A percentile compares a stretch with the other conserved stretches of the same genome.
These are phyloP conservation scores for Sparus aurata DNA, from an alignment of 2,797 vertebrate species.

Conservation along the genomic window DNA sequence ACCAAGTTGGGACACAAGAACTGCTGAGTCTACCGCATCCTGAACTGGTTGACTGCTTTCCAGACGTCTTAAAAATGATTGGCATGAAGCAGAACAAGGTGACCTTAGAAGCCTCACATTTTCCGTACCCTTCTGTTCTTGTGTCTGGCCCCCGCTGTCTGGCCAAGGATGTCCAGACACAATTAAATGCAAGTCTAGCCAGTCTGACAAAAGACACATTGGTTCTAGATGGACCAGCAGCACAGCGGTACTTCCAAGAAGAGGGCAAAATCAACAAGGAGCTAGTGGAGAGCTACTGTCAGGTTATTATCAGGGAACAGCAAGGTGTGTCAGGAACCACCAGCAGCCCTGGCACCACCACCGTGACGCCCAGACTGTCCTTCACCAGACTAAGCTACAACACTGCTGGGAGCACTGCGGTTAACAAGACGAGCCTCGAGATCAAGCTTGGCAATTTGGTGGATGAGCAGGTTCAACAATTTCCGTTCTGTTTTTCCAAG, in stretches of 20 bases:
- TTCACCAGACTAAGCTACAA: background rate
- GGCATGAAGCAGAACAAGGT: constrained; percentile 48
- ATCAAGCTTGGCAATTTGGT: constrained; percentile 54
- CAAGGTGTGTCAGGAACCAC: background rate
- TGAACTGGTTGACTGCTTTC: constrained; percentile 68
- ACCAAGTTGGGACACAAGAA: constrained; percentile 45
- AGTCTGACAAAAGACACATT: constrained; percentile 37
- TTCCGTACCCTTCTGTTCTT: constrained; percentile 49
- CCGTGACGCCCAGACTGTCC: background rate
- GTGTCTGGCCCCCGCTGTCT: constrained; percentile 66
- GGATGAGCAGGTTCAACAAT: constrained; percentile 54
- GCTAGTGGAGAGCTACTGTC: constrained; percentile 54
- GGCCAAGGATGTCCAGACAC: constrained; percentile 44
- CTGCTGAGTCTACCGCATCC: constrained; percentile 44
- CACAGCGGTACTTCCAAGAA: constrained; percentile 61
- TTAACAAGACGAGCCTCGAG: constrained; percentile 46
- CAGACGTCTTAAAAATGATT: constrained; percentile 51
- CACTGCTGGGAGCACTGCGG: fast-evolving
- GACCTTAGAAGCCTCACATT: constrained; percentile 19
- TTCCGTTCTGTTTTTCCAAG: background rate
- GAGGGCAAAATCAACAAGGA: constrained; percentile 50
- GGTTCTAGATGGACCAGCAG: constrained; percentile 69
- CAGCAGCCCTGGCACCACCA: background rate
- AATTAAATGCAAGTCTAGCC: constrained; percentile 37
- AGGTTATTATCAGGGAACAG: constrained; percentile 62